phyloP scores from a whole-genome alignment of 2,113 vertebrate species.

The Leucosticte australis region DNA sequence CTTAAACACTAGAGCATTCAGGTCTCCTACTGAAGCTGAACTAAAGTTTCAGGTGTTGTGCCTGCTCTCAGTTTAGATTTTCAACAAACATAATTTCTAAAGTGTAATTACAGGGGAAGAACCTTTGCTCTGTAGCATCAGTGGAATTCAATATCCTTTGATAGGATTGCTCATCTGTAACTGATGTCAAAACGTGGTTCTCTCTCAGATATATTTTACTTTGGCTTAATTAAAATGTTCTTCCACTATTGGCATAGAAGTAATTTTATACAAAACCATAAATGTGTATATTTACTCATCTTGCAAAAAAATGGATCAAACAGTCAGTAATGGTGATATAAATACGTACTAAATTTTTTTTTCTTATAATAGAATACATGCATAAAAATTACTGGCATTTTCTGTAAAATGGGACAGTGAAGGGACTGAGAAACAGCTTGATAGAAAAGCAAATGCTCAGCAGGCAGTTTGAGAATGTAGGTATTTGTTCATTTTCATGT shows the following conservation, averaged over 20 bases:
- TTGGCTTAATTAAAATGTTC: constrained; percentile 34
- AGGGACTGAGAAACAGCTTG: background rate
- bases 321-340: background rate
- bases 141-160: constrained; percentile 29
- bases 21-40: background rate
- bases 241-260: background rate
- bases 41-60: background rate
- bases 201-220: constrained; percentile 6
- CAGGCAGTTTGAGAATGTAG: background rate
- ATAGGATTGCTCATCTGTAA: constrained; percentile 31
- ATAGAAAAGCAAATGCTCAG: background rate
- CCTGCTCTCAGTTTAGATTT: background rate
- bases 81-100: constrained; percentile 29
- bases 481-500: background rate
- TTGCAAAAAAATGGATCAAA: background rate
- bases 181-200: background rate
- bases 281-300: background rate
- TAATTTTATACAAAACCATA: background rate
- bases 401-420: background rate
- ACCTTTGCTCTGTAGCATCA: background rate
- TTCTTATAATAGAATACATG: background rate
- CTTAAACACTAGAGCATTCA: background rate
- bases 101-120: constrained; percentile 25
- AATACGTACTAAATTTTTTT: background rate
- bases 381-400: background rate